A percentile compares a stretch with the other conserved stretches of the same genome.
Conservation (phyloP, 2,888 invertebrate genomes). For the Ganaspis brasiliensis region DNA sequence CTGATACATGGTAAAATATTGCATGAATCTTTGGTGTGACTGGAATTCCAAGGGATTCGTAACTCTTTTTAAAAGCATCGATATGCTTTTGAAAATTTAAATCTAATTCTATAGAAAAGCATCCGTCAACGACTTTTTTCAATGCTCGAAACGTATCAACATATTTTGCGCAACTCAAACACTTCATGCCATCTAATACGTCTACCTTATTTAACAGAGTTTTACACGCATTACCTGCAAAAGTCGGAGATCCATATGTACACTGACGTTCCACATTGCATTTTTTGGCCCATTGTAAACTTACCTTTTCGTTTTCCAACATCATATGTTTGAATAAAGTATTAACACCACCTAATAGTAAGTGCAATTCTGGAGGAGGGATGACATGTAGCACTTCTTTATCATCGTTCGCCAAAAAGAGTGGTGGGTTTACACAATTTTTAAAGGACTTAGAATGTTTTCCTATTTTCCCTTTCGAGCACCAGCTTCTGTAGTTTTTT, state of each 20-base stretch:
- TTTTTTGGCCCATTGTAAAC: conserved; percentile 22
- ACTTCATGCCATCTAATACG: conserved; percentile 25
- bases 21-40: neutral
- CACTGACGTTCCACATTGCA: conserved; percentile 15
- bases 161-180: neutral
- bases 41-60: neutral
- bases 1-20: neutral
- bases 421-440: conserved; percentile 32
- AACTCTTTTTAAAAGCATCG: neutral
- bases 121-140: neutral
- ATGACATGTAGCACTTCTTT: conserved; percentile 31
- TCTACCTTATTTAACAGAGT: conserved; percentile 31
- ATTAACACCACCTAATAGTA: conserved; percentile 34
- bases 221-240: conserved; percentile 25
- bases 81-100: neutral
- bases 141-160: neutral
- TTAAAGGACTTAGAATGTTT: conserved; percentile 25
- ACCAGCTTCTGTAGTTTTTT: conserved; percentile 31
- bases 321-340: conserved; percentile 31
- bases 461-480: conserved; percentile 23
- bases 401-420: conserved; percentile 27
- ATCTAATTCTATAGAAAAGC: neutral
- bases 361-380: conserved; percentile 2
- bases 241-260: conserved; percentile 18
- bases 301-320: conserved; percentile 30